Conservation (phyloP, 2,797 vertebrate species). For the Lutra lutra region DNA sequence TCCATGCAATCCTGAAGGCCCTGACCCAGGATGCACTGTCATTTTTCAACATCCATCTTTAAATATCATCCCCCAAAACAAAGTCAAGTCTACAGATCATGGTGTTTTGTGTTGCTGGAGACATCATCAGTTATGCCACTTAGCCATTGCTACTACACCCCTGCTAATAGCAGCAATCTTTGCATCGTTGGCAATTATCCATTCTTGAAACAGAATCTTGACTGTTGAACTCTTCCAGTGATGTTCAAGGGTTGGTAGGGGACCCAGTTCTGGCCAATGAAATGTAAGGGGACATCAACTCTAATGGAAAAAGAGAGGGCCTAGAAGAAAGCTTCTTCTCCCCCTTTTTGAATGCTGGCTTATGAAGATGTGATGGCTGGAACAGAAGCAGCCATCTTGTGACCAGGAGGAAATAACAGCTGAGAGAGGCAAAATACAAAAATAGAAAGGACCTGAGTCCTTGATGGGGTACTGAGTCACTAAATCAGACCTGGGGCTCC, state of each 20-base stretch:
- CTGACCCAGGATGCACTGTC: not conserved
- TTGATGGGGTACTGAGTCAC: not conserved
- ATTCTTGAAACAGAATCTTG: not conserved
- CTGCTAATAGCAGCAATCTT: not conserved
- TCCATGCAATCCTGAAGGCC: not conserved
- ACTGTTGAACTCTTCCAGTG: not conserved
- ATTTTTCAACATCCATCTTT: not conserved
- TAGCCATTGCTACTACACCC: no score
- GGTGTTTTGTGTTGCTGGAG: not conserved
- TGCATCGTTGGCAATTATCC: not conserved
- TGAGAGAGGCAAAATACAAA: not conserved
- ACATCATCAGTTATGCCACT: not conserved
- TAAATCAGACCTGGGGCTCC: not conserved
- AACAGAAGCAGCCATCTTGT: not conserved
- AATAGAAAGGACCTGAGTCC: not conserved
- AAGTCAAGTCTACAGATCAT: not conserved
- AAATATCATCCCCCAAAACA: not conserved
- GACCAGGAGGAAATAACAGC: not conserved
- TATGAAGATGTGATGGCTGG: not conserved
- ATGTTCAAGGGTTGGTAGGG: not conserved
- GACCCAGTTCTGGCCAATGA: not conserved
- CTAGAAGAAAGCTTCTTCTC: not conserved
- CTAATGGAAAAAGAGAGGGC: not conserved
- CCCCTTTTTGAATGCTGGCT: not conserved
- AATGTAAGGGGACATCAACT: not conserved